These are phyloP conservation scores for Lepidothrix coronata DNA, from an alignment of 2,113 vertebrate genomes.

Conservation along the genomic window DNA sequence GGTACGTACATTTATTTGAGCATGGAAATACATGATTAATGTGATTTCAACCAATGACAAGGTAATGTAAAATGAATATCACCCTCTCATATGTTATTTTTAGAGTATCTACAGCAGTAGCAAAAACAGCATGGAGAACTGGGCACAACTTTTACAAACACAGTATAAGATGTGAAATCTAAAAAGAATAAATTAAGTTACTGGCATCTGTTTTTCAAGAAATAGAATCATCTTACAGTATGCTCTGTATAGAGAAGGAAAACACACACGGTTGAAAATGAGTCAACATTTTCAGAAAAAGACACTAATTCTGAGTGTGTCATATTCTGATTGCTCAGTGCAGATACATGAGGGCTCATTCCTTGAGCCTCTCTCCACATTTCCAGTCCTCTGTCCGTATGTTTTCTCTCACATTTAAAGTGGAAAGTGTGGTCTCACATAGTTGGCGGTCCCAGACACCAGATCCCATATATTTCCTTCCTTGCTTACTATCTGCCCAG, in stretches of 20 bases:
- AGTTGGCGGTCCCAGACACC: neutral
- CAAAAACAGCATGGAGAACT: constrained; percentile 25
- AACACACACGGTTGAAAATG: constrained; percentile 31
- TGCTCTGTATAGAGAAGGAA: constrained; percentile 1
- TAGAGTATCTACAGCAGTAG: constrained; percentile 24
- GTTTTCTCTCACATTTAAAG: rapidly evolving
- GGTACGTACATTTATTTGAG: neutral
- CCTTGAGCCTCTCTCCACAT: neutral
- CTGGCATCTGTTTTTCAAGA: constrained; percentile 49
- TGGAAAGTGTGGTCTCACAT: neutral
- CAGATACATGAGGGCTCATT: neutral
- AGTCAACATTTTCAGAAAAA: constrained; percentile 26
- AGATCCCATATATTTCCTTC: neutral
- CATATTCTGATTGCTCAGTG: neutral
- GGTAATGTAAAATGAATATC: constrained; percentile 13
- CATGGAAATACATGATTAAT: neutral
- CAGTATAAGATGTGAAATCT: constrained; percentile 35
- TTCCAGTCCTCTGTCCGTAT: neutral
- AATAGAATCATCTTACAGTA: constrained; percentile 43
- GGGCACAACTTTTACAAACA: constrained; percentile 54
- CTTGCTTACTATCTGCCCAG: neutral
- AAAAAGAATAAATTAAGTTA: constrained; percentile 58
- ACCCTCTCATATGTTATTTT: constrained; percentile 35
- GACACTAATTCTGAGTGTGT: neutral
- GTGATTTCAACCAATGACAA: constrained; percentile 13